Evolutionary conservation across 2,113 vertebrate species (phyloP), one percentile per base, ranked within the genome.

Genomic region (Elachura formosa): DNA sequence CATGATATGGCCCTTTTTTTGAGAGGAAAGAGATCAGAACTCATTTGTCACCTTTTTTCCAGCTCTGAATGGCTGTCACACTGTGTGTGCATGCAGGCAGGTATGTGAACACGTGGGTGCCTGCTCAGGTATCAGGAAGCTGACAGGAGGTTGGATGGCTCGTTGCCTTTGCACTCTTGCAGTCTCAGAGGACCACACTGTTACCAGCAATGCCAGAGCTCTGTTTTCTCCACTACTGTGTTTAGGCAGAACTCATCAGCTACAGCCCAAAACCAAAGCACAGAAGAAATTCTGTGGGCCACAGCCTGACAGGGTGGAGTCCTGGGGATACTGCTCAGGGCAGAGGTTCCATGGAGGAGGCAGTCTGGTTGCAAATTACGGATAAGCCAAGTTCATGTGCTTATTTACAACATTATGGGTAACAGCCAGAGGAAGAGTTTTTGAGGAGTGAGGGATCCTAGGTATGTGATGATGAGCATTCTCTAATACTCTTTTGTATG

Each of bases 171-270:
- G 1, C 1, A 1, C 23, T 51, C 28, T 23, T 51, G 26, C 48
- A 22, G 48, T 6, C 24, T 28, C 72, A 45, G 66, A 67, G 40
- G 31, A 46, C 34, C 48, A 14, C 0, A 0, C 43, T 3, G 0
- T 1, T 55, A 58, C 23, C 34, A n/a, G 5, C 2, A 6, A 19
- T 20, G 34, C 26, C 3, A 3, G 64, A 73, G 16, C 23, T 83
- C 43, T 67, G 51, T 1, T 78, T 52, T 14, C 55, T 9, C 24
- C n/a, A 0, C 26, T 36, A 1, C 34, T 18, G 12, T 55, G 5
- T 76, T 68, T 72, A 58, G n/a, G 29, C 59, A 55, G 51, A 64
- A 25, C 33, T 64, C 10, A 0, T 43, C 13, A 33, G 9, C 36
- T 19, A 15, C 36, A 49, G 43, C 25, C 45, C 40, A 45, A 64